These are phyloP conservation scores for Sebastes trivittatus DNA, from an alignment of 2,797 vertebrate genomes.

Conservation along the genomic window DNA sequence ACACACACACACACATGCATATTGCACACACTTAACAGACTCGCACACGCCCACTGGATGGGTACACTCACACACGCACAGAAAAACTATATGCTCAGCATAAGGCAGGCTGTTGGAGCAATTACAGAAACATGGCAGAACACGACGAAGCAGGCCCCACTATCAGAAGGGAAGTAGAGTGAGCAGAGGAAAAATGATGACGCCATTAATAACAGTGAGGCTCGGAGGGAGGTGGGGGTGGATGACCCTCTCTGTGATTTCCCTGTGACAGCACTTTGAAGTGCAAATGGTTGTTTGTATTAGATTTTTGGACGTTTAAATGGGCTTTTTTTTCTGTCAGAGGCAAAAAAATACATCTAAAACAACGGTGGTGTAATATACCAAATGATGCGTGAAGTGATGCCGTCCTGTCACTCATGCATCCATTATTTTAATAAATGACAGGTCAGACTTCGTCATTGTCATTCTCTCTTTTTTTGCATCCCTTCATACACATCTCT, in stretches of 20 bases:
- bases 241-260: conserved; percentile 77
- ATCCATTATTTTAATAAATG: conserved; percentile 61
- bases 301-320: conserved; percentile 61
- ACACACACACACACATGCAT: conserved; percentile 18
- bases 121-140: conserved; percentile 84
- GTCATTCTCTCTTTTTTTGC: conserved; percentile 1
- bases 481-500: conserved; percentile 33
- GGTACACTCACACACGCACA: conserved; percentile 25
- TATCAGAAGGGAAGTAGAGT: conserved; percentile 81
- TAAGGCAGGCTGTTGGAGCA: conserved; percentile 81
- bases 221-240: conserved; percentile 59
- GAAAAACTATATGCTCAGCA: conserved; percentile 78
- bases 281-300: conserved; percentile 75
- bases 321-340: conserved; percentile 50
- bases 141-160: conserved; percentile 74
- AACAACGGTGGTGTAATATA: conserved; percentile 1
- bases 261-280: conserved; percentile 77
- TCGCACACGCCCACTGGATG: conserved; percentile 10
- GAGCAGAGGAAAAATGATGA: conserved; percentile 81
- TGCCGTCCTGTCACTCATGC: conserved; percentile 50
- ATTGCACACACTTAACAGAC: conserved; percentile 18
- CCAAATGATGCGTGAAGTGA: conserved; percentile 50
- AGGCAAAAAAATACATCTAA: conserved; percentile 10
- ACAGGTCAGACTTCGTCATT: conserved; percentile 37
- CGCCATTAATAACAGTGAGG: conserved; percentile 78